Conservation (phyloP, 2,113 vertebrate genomes). For the Orthonyx spaldingii region DNA sequence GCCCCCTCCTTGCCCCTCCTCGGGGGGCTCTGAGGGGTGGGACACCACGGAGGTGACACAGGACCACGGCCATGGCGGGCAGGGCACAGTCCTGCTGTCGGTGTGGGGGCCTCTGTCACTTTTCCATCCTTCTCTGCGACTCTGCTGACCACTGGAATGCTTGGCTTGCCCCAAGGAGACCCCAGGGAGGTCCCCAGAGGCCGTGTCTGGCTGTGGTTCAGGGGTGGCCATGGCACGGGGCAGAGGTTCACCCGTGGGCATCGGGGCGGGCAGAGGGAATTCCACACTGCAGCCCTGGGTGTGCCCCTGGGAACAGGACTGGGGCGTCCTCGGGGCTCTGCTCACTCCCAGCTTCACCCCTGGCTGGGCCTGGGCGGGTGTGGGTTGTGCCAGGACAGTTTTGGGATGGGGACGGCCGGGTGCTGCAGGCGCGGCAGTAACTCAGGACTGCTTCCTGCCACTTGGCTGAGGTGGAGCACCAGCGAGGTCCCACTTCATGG, state of each 20-base stretch:
- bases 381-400: not conserved
- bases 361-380: not conserved
- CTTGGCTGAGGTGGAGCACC: not conserved
- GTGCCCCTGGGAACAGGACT: not conserved
- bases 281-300: not conserved
- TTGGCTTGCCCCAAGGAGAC: not conserved
- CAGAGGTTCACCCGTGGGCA: rapidly evolving
- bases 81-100: not conserved
- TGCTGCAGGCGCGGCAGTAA: not conserved
- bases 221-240: rapidly evolving
- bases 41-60: not conserved
- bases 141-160: not conserved
- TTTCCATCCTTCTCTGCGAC: not conserved
- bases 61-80: rapidly evolving
- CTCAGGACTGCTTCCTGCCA: not conserved
- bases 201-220: not conserved
- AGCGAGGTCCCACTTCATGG: not conserved
- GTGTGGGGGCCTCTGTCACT: not conserved
- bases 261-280: rapidly evolving
- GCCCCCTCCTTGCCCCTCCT: not conserved
- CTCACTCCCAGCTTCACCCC: not conserved
- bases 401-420: not conserved
- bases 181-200: not conserved
- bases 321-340: not conserved
- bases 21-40: not conserved